Evolutionary conservation across 2,113 vertebrate species (phyloP).

Genomic region (Pavo muticus): DNA sequence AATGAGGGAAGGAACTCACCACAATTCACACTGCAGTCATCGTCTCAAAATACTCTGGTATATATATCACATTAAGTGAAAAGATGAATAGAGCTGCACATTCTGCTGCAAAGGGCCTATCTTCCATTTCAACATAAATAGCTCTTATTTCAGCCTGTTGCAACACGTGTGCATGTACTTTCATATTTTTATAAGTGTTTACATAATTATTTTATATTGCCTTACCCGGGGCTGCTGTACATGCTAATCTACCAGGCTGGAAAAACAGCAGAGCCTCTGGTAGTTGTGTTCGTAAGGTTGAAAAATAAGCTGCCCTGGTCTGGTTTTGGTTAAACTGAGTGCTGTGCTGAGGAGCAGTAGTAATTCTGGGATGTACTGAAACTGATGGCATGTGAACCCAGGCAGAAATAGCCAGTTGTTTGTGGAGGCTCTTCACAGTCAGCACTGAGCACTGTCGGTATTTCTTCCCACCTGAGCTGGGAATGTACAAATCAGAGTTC

Average conservation of each 20-base stretch:
- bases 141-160: not conserved
- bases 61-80: not conserved
- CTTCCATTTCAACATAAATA: not conserved
- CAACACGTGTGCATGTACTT: rapidly evolving
- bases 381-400: not conserved
- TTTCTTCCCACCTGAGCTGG: not conserved
- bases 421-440: not conserved
- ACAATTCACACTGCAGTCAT: not conserved
- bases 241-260: rapidly evolving
- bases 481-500: not conserved
- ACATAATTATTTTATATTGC: not conserved
- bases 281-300: not conserved
- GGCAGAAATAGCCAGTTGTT: not conserved
- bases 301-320: not conserved
- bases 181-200: not conserved
- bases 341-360: not conserved
- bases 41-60: not conserved
- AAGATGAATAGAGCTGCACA: not conserved
- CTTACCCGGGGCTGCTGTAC: not conserved
- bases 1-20: not conserved
- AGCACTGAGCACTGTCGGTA: not conserved
- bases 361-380: not conserved
- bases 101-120: not conserved
- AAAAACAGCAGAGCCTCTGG: not conserved
- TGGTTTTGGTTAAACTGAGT: not conserved